Evolutionary conservation across 1,140 invertebrate species (phyloP).

Genomic region (Megalopta genalis): DNA sequence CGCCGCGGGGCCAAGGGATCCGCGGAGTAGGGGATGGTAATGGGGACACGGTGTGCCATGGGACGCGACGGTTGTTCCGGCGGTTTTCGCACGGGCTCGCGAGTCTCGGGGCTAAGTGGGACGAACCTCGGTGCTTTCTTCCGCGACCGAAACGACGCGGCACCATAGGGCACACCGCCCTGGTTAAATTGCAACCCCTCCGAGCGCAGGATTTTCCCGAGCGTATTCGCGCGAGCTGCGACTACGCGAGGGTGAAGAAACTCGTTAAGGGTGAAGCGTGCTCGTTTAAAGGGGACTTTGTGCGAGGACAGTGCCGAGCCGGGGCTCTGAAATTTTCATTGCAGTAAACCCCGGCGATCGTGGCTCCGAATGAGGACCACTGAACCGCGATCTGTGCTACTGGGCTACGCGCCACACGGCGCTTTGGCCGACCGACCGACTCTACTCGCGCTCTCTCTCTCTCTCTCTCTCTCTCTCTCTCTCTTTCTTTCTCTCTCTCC

Average conservation of each 20-base stretch:
- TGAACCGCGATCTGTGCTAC: slow-evolving; percentile 67
- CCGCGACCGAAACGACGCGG: neutral
- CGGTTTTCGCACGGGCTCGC: neutral
- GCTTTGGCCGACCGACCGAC: slow-evolving; percentile 56
- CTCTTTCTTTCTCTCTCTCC: too few species aligned
- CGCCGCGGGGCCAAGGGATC: neutral
- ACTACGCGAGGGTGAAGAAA: neutral
- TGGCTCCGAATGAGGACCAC: slow-evolving; percentile 56
- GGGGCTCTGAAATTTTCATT: neutral
- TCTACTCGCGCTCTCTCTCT: slow-evolving; percentile 38
- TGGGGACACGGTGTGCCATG: slow-evolving; percentile 5
- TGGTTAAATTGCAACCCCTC: too few species aligned
- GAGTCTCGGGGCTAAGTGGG: neutral
- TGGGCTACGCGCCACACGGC: slow-evolving; percentile 67
- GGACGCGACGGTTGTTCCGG: neutral
- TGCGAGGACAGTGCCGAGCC: neutral
- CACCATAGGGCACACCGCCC: too few species aligned
- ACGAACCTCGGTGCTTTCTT: neutral
- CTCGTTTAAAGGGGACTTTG: neutral
- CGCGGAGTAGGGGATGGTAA: neutral
- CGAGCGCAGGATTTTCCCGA: too few species aligned
- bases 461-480: slow-evolving; percentile 4
- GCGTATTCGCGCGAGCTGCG: too few species aligned
- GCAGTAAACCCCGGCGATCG: too few species aligned
- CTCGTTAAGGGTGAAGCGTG: neutral